Conservation (phyloP, 2,888 invertebrate species). For the Zygaena filipendulae region DNA sequence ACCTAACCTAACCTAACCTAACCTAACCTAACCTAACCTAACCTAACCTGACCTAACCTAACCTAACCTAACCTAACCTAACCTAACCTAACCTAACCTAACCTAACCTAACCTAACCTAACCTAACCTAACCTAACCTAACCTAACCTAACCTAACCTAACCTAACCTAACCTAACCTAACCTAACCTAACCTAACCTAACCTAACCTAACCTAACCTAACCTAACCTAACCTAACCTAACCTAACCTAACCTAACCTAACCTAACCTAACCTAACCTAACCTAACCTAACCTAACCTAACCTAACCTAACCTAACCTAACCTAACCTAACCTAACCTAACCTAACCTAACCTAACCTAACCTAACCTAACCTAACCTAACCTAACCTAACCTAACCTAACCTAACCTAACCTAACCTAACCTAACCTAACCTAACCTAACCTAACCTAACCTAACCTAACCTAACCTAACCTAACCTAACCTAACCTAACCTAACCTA, state of each 20-base stretch:
- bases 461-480: slow-evolving; percentile 17
- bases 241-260: slow-evolving; percentile 10
- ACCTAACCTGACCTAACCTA: slow-evolving; percentile 11
- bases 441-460: slow-evolving; percentile 14
- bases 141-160: too few relatives aligned
- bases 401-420: slow-evolving; percentile 9
- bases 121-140: too few relatives aligned
- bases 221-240: too few relatives aligned
- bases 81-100: slow-evolving; percentile 14
- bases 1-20: slow-evolving; percentile 14
- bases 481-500: slow-evolving; percentile 18
- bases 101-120: slow-evolving; percentile 16
- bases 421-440: slow-evolving; percentile 13
- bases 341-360: slow-evolving; percentile 12
- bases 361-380: slow-evolving; percentile 12
- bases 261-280: slow-evolving; percentile 11
- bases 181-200: too few relatives aligned
- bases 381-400: slow-evolving; percentile 12
- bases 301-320: slow-evolving; percentile 11
- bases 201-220: too few relatives aligned
- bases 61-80: slow-evolving; percentile 9
- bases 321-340: slow-evolving; percentile 13
- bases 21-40: slow-evolving; percentile 12
- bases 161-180: too few relatives aligned
- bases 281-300: slow-evolving; percentile 10